Evolutionary conservation across 1,140 invertebrate genomes (phyloP).

Genomic region (Diploscapter pachys): DNA sequence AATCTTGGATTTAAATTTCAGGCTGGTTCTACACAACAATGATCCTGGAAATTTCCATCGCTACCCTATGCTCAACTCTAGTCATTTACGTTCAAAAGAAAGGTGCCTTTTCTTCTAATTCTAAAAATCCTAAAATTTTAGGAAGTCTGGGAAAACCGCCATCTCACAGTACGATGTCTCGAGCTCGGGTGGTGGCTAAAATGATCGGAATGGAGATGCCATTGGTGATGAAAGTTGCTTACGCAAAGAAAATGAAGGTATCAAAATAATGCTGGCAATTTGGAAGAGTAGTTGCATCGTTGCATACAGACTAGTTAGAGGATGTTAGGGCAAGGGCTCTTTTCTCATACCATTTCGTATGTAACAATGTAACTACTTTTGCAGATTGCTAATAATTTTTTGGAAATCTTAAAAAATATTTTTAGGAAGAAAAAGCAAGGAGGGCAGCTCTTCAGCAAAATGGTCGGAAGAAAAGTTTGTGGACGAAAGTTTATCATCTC

Average conservation of each 20-base stretch:
- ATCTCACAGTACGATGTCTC: conserved; percentile 21
- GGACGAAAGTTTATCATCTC: conserved; percentile 19
- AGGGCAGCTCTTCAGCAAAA: background rate
- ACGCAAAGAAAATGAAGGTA: conserved; percentile 34
- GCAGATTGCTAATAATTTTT: background rate
- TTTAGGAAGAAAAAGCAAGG: conserved; percentile 30
- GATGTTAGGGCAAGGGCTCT: conserved; percentile 2
- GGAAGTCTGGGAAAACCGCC: conserved; percentile 29
- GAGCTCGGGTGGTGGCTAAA: conserved; percentile 20
- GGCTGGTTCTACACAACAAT: conserved; percentile 39
- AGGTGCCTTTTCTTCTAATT: background rate
- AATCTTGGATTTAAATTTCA: conserved; percentile 19
- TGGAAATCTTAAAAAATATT: background rate
- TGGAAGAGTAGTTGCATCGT: too few species aligned
- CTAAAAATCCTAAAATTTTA: conserved; percentile 12
- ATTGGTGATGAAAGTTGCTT: conserved; percentile 51
- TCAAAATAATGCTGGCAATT: background rate
- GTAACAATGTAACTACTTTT: too few species aligned
- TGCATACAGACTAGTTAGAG: conserved; percentile 44
- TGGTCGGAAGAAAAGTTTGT: conserved; percentile 27
- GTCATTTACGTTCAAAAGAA: conserved; percentile 40
- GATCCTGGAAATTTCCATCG: conserved; percentile 37
- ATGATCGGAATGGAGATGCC: conserved; percentile 51
- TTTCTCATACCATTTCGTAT: too few species aligned
- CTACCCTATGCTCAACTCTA: conserved; percentile 33